A percentile compares a stretch with the other conserved stretches of the same genome.
phyloP scores from a whole-genome alignment of 2,113 vertebrate genomes.

The Rhabdornis inornatus region DNA sequence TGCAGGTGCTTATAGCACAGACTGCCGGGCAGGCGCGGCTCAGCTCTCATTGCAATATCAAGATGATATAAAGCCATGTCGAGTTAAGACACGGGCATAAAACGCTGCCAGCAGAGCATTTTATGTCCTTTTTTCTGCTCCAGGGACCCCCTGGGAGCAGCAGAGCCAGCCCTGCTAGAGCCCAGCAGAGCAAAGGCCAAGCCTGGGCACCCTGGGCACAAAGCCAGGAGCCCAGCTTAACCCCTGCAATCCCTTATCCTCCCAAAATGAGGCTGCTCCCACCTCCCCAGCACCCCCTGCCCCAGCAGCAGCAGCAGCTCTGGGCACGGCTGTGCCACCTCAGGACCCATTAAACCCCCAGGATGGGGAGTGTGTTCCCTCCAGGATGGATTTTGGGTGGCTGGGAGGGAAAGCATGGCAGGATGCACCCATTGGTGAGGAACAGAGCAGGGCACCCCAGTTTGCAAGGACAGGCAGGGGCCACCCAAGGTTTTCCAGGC shows the following conservation, averaged over 20 bases:
- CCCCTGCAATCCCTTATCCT: not conserved
- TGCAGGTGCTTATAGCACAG: not conserved
- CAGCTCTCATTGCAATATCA: not conserved
- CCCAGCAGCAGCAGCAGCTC: not conserved
- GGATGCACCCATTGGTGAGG: not conserved
- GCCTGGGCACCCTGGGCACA: not conserved
- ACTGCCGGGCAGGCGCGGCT: not conserved
- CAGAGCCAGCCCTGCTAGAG: not conserved
- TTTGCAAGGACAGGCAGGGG: not conserved
- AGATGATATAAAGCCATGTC: not conserved
- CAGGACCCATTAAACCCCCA: not conserved
- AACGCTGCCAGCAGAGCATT: not conserved
- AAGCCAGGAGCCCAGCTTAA: not conserved
- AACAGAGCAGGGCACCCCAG: not conserved
- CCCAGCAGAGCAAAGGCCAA: not conserved
- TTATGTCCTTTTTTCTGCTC: not conserved
- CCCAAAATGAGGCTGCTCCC: not conserved
- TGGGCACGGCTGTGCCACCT: not conserved
- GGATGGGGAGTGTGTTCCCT: not conserved
- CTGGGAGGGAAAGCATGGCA: not conserved
- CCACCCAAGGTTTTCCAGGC: no score
- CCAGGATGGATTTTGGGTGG: not conserved
- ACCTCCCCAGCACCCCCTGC: not conserved
- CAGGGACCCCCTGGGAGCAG: not conserved
- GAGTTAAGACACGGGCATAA: not conserved